A percentile compares a stretch with the other conserved stretches of the same genome.
These are phyloP conservation scores for Oriolus oriolus DNA, from an alignment of 2,113 vertebrate genomes.

Conservation along the genomic window DNA sequence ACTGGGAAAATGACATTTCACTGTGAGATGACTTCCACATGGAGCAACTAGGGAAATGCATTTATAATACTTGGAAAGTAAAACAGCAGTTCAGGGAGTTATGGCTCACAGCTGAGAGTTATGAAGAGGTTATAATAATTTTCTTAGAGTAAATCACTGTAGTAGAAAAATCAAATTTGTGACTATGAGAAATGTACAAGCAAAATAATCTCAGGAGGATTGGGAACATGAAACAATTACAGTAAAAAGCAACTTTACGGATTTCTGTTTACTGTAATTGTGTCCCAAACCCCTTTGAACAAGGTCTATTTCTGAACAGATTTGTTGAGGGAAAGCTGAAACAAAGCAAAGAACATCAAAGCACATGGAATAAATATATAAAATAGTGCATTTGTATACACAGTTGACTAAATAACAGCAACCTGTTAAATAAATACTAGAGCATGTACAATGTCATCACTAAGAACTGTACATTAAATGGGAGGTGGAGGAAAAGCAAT, in stretches of 20 bases:
- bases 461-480: neutral
- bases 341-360: neutral
- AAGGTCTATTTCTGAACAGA: neutral
- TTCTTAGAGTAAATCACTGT: neutral
- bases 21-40: neutral
- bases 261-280: neutral
- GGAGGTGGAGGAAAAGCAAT: neutral
- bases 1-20: neutral
- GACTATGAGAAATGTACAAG: neutral
- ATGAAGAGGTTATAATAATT: constrained; percentile 7
- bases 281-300: neutral
- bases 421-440: neutral
- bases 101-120: neutral
- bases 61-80: neutral
- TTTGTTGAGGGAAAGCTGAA: neutral
- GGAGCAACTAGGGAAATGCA: neutral
- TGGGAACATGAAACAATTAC: neutral
- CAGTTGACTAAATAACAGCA: neutral
- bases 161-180: constrained; percentile 17
- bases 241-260: neutral
- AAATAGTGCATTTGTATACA: neutral
- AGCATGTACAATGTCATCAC: neutral
- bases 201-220: neutral
- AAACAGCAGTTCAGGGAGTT: neutral
- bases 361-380: neutral